Evolutionary conservation across 2,113 vertebrate species (phyloP).

Genomic region (Percina caprodes): DNA sequence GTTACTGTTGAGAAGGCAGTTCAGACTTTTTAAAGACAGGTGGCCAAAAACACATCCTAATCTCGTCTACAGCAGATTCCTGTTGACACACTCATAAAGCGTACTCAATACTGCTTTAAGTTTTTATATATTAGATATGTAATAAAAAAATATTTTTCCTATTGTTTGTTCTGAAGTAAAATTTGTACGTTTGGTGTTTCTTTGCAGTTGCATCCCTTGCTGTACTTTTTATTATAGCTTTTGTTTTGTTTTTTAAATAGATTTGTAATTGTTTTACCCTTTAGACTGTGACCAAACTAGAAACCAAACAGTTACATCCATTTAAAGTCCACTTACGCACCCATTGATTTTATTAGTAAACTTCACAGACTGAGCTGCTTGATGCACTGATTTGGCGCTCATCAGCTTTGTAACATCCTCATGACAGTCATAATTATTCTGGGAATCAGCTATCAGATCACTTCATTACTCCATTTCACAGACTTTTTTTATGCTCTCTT

Average conservation of each 20-base stretch:
- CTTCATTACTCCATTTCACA: conserved; percentile 28
- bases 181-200: too few species aligned
- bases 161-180: too few species aligned
- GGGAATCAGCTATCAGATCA: conserved; percentile 21
- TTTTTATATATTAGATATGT: too few species aligned
- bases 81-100: conserved; percentile 32
- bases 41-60: conserved; percentile 22
- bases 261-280: background rate
- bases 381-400: background rate
- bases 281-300: background rate
- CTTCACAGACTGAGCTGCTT: background rate
- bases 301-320: background rate
- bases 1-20: conserved; percentile 34
- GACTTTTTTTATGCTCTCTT: background rate
- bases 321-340: background rate
- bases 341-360: background rate
- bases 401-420: conserved; percentile 36
- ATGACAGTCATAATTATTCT: conserved; percentile 42
- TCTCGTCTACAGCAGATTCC: conserved; percentile 1
- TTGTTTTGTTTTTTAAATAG: background rate
- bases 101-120: background rate
- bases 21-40: conserved; percentile 39
- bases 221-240: too few species aligned
- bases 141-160: too few species aligned
- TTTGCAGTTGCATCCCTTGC: too few species aligned